phyloP scores from a whole-genome alignment of 2,113 vertebrate species.

The Stegastes partitus region DNA sequence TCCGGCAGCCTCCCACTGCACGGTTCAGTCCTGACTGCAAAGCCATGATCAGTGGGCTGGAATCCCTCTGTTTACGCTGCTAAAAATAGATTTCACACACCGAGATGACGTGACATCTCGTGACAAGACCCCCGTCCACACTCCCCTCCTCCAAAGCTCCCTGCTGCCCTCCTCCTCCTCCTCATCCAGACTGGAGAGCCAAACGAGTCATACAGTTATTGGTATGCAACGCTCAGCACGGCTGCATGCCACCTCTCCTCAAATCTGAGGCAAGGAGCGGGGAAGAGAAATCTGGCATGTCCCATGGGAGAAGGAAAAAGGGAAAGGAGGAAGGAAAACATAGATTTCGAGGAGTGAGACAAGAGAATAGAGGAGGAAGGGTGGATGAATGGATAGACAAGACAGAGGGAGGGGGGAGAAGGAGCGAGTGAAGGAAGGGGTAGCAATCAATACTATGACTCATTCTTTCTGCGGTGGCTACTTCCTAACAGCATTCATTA shows the following conservation, averaged over 20 bases:
- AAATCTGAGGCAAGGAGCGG: neutral
- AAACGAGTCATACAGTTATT: conserved; percentile 47
- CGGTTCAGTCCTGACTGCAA: conserved; percentile 22
- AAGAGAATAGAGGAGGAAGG: neutral
- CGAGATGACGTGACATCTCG: conserved; percentile 70
- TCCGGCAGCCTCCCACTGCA: conserved; percentile 37
- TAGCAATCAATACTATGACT: conserved; percentile 84
- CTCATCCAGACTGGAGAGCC: conserved; percentile 25
- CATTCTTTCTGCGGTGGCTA: conserved; percentile 82
- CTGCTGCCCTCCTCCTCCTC: conserved; percentile 7
- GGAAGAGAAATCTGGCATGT: neutral
- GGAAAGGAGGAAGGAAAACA: neutral
- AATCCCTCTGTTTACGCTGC: conserved; percentile 80
- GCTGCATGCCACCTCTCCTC: conserved; percentile 30
- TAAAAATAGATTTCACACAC: conserved; percentile 81
- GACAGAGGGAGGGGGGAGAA: neutral
- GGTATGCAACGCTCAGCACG: conserved; percentile 53
- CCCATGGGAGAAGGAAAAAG: neutral
- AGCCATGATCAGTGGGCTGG: conserved; percentile 70
- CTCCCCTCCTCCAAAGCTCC: neutral
- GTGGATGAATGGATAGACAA: neutral
- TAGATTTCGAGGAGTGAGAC: neutral
- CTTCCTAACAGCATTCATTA: conserved; percentile 85
- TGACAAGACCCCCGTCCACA: conserved; percentile 55
- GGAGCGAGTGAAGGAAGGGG: conserved; percentile 17